These are phyloP conservation scores for Popillia japonica DNA, from an alignment of 1,140 invertebrate species.

Conservation along the genomic window DNA sequence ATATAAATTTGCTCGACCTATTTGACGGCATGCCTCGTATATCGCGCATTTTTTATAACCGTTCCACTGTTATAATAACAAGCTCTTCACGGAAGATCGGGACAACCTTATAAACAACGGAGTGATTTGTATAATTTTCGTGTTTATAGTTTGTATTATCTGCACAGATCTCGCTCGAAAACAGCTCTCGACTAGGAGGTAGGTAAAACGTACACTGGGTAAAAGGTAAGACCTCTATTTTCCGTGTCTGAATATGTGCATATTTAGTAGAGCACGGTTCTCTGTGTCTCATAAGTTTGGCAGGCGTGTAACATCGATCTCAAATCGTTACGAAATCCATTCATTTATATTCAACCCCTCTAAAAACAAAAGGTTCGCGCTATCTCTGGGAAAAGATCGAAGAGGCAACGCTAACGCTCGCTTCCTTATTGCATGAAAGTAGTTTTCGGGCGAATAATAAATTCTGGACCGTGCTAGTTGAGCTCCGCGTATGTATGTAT, in stretches of 20 bases:
- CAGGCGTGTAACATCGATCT: slow-evolving; percentile 38
- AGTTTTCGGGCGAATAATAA: slow-evolving; percentile 20
- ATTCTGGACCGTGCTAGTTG: not conserved
- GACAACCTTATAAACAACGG: slow-evolving; percentile 6
- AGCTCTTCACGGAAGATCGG: not conserved
- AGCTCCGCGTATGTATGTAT: not conserved
- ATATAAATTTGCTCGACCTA: too few relatives aligned
- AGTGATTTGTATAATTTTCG: slow-evolving; percentile 39
- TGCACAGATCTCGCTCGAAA: slow-evolving; percentile 28
- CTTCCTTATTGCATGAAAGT: slow-evolving; percentile 34
- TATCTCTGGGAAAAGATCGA: slow-evolving; percentile 5
- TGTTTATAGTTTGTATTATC: slow-evolving; percentile 29
- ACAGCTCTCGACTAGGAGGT: not conserved
- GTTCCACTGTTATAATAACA: not conserved
- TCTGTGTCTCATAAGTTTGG: slow-evolving; percentile 31
- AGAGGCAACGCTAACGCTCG: not conserved
- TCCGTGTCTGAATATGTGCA: slow-evolving; percentile 36
- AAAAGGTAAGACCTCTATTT: not conserved
- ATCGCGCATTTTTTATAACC: not conserved
- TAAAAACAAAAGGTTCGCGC: slow-evolving; percentile 4
- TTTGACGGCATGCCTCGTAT: too few relatives aligned
- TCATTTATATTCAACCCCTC: slow-evolving; percentile 37
- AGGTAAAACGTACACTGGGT: not conserved
- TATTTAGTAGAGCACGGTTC: slow-evolving; percentile 35
- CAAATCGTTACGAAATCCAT: slow-evolving; percentile 34